phyloP scores from a whole-genome alignment of 2,797 vertebrate species.

The Microctenopoma lineatum region DNA sequence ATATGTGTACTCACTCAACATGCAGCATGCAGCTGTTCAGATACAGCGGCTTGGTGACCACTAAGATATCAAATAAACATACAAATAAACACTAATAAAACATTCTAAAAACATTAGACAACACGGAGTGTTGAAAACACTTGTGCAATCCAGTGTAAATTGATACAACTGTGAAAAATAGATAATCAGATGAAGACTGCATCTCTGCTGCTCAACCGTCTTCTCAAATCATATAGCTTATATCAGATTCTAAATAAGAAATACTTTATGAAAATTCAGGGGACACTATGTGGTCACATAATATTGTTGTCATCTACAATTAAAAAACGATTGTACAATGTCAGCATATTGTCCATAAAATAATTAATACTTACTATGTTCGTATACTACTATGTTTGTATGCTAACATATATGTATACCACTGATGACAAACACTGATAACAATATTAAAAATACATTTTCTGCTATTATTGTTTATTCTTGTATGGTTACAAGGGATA shows the following conservation, averaged over 20 bases:
- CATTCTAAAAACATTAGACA: background rate
- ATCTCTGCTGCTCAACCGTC: slow-evolving; percentile 12
- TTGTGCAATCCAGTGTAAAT: slow-evolving; percentile 1
- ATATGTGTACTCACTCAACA: slow-evolving; percentile 23
- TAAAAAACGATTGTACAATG: slow-evolving; percentile 5
- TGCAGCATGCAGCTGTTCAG: slow-evolving; percentile 16
- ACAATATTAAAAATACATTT: slow-evolving; percentile 15
- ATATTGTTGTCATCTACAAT: slow-evolving; percentile 1
- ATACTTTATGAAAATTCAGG: no score
- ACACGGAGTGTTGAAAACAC: no score
- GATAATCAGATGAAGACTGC: slow-evolving; percentile 17
- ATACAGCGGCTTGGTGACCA: background rate
- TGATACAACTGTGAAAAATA: slow-evolving; percentile 3
- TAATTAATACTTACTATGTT: background rate
- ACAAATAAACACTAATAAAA: background rate
- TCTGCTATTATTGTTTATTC: slow-evolving; percentile 11
- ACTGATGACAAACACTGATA: background rate
- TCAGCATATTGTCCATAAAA: slow-evolving; percentile 5
- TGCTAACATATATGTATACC: no score
- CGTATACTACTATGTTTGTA: no score
- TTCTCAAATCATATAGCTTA: slow-evolving; percentile 3
- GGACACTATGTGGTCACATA: no score
- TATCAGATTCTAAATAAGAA: background rate
- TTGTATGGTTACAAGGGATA: background rate
- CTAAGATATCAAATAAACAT: background rate